Evolutionary conservation across 2,888 invertebrate species (phyloP).

Genomic region (Anthophora plumipes): DNA sequence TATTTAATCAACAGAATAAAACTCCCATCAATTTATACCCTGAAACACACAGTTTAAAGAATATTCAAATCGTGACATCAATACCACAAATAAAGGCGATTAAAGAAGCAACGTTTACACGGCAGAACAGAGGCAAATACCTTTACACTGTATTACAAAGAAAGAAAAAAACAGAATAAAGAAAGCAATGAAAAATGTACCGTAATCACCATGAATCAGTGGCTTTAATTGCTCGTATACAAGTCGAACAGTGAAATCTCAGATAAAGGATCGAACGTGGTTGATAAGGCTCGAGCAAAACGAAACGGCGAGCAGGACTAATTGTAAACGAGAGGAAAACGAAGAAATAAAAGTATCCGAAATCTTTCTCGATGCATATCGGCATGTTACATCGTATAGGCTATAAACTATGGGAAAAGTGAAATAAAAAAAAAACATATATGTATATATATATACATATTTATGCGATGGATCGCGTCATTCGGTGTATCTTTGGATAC

Average conservation of each 20-base stretch:
- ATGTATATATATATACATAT: too few species aligned
- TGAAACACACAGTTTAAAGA: too few species aligned
- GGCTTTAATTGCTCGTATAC: slow-evolving; percentile 1
- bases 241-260: not conserved
- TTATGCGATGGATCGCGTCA: slow-evolving; percentile 28
- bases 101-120: not conserved
- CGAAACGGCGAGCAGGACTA: not conserved
- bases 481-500: slow-evolving; percentile 49
- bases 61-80: too few species aligned
- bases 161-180: not conserved
- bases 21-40: too few species aligned
- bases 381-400: slow-evolving; percentile 7
- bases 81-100: too few species aligned
- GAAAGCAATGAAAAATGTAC: not conserved
- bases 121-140: not conserved
- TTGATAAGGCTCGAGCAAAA: not conserved
- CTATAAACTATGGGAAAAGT: slow-evolving; percentile 14
- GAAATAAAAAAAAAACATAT: slow-evolving; percentile 3
- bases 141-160: not conserved
- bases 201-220: not conserved
- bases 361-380: slow-evolving; percentile 15
- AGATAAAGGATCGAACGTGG: not conserved
- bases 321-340: not conserved
- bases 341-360: not conserved
- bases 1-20: too few species aligned